Conservation (phyloP, 2,113 vertebrate genomes). For the Merops nubicus region DNA sequence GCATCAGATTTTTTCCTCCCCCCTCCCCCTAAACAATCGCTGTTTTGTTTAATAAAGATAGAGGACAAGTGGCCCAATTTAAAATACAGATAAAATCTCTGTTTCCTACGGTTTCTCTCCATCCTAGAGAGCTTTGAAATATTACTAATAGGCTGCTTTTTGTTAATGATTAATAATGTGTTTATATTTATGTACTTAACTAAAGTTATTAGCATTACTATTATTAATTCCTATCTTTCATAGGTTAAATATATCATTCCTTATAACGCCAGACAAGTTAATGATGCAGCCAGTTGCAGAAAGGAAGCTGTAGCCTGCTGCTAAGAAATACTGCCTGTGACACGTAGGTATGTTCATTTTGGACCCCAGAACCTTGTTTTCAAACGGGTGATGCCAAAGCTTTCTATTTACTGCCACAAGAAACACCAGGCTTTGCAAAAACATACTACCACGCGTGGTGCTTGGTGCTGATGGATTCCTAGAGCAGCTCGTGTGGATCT, state of each 20-base stretch:
- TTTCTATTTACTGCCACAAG: not conserved
- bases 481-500: not conserved
- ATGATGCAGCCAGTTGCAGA: not conserved
- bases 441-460: accelerated
- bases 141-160: not conserved
- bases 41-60: not conserved
- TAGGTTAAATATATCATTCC: not conserved
- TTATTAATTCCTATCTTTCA: not conserved
- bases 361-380: not conserved
- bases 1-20: not conserved
- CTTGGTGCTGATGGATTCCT: not conserved
- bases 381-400: not conserved
- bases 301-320: not conserved
- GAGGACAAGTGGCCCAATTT: not conserved
- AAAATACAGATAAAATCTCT: not conserved
- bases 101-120: not conserved
- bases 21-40: not conserved
- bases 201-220: not conserved
- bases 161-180: not conserved
- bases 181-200: not conserved
- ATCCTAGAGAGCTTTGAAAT: not conserved
- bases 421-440: not conserved
- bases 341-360: not conserved
- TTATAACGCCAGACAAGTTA: not conserved
- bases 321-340: not conserved